phyloP scores from a whole-genome alignment of 2,797 vertebrate species.

The Acanthornis magna region DNA sequence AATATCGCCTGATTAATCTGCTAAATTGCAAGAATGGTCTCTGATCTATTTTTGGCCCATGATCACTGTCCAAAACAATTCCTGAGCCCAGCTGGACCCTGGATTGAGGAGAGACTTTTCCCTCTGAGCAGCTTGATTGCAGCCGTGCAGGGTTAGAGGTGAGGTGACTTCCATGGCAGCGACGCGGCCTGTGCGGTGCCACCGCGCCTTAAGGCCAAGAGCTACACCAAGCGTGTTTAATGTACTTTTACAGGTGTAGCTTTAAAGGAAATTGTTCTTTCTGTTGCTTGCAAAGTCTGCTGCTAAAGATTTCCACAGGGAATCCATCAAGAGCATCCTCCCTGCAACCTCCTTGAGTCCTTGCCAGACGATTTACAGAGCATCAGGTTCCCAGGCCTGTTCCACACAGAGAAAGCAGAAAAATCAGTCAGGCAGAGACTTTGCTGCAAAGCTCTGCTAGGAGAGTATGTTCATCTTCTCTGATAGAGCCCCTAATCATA shows the following conservation, averaged over 20 bases:
- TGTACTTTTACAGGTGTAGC: background rate
- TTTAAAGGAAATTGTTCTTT: background rate
- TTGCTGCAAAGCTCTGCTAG: background rate
- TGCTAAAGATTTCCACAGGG: background rate
- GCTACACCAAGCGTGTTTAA: background rate
- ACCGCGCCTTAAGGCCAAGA: background rate
- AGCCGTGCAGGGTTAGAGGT: background rate
- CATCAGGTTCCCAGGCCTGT: background rate
- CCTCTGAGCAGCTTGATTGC: background rate
- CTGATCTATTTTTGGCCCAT: background rate
- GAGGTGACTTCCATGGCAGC: background rate
- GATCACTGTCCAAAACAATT: background rate
- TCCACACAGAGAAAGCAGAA: background rate
- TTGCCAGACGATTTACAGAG: background rate
- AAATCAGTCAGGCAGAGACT: background rate
- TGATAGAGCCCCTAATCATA: background rate
- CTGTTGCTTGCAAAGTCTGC: background rate
- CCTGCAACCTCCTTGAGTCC: background rate
- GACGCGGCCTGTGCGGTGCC: fast-evolving
- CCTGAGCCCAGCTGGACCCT: background rate
- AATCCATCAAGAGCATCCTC: background rate
- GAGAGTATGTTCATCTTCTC: background rate
- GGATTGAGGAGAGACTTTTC: background rate
- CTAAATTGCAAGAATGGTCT: background rate
- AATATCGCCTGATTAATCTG: background rate